phyloP scores from a whole-genome alignment of 2,888 invertebrate genomes.

The Caenorhabditis drosophilae region DNA sequence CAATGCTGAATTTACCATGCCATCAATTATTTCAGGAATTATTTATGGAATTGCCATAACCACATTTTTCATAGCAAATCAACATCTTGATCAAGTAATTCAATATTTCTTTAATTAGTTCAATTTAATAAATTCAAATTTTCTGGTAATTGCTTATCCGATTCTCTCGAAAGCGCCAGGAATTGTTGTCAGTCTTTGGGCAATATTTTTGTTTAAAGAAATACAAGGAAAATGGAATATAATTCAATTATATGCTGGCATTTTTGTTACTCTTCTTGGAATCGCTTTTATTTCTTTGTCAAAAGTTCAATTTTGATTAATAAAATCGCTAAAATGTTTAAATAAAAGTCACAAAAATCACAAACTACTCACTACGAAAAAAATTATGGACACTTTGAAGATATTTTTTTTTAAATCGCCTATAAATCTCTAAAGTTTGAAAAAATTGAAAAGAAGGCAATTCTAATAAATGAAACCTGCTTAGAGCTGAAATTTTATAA shows the following conservation, averaged over 20 bases:
- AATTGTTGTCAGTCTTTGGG: conserved; percentile 50
- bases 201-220: conserved; percentile 50
- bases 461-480: neutral
- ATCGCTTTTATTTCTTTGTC: conserved; percentile 49
- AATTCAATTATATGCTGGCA: conserved; percentile 37
- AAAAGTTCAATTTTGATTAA: conserved; percentile 48
- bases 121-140: neutral
- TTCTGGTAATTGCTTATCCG: conserved; percentile 52
- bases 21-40: conserved; percentile 44
- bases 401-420: no score
- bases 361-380: no score
- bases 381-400: no score
- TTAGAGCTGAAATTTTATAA: neutral
- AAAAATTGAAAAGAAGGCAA: neutral
- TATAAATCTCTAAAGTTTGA: no score
- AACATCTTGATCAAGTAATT: conserved; percentile 52
- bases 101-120: neutral
- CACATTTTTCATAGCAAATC: conserved; percentile 49
- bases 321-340: neutral
- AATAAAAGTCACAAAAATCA: neutral
- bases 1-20: conserved; percentile 48
- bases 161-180: conserved; percentile 49
- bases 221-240: conserved; percentile 49
- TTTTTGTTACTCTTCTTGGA: conserved; percentile 40
- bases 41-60: conserved; percentile 45